A percentile compares a stretch with the other conserved stretches of the same genome.
These are phyloP conservation scores for Jacana jacana DNA, from an alignment of 2,113 vertebrate genomes.

Conservation along the genomic window DNA sequence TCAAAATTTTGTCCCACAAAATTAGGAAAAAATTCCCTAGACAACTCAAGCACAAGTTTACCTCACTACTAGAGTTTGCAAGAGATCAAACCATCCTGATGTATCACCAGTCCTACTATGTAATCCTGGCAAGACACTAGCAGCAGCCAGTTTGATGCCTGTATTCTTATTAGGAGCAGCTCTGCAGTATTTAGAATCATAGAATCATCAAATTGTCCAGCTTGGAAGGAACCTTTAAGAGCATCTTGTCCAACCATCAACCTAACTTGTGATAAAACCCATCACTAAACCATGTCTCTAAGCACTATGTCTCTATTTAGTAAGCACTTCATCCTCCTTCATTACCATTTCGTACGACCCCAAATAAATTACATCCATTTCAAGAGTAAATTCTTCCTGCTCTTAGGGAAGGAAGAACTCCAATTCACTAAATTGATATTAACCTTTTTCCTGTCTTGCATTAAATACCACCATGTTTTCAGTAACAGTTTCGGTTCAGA, in stretches of 20 bases:
- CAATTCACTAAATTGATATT: background rate
- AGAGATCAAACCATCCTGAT: background rate
- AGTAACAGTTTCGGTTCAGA: background rate
- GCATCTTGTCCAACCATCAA: no score
- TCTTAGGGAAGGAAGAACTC: background rate
- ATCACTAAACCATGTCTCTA: no score
- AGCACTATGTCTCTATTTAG: background rate
- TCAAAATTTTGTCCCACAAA: background rate
- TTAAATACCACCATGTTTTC: background rate
- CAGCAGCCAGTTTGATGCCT: background rate
- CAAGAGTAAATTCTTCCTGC: background rate
- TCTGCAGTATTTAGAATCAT: background rate
- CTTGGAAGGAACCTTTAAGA: no score
- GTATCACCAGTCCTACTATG: background rate
- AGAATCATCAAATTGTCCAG: no score
- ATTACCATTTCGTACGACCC: background rate
- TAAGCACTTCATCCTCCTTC: background rate
- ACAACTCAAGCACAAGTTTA: background rate
- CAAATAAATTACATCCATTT: background rate
- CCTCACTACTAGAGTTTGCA: background rate
- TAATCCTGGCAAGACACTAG: background rate
- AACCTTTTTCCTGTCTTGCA: background rate
- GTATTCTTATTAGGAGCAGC: background rate
- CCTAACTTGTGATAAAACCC: no score
- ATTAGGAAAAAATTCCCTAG: background rate